These are phyloP conservation scores for Plestiodon gilberti DNA, from an alignment of 2,113 vertebrate species.

Conservation along the genomic window DNA sequence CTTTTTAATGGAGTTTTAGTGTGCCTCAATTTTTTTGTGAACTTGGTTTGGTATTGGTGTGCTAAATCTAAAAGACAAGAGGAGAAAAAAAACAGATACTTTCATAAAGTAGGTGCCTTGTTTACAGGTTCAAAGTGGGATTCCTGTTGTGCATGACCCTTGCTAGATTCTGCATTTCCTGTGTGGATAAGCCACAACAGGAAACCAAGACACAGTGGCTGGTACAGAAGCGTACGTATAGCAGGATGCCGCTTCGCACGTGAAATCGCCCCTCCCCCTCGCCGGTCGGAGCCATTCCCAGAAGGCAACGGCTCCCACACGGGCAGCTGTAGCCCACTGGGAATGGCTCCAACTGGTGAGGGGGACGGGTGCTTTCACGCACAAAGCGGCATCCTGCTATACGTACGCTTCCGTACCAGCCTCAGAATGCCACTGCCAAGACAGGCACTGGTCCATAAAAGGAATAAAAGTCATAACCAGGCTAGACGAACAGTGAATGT, in stretches of 20 bases:
- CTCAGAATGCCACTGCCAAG: too few relatives aligned
- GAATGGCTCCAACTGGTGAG: too few relatives aligned
- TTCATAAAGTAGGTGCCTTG: background rate
- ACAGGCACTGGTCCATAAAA: background rate
- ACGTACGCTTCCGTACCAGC: too few relatives aligned
- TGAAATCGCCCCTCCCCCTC: too few relatives aligned
- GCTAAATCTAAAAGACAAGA: background rate
- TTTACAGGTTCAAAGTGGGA: background rate
- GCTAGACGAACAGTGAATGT: background rate
- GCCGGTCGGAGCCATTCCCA: too few relatives aligned
- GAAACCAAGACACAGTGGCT: too few relatives aligned
- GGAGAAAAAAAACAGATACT: background rate
- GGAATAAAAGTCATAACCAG: background rate
- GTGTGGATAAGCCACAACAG: background rate
- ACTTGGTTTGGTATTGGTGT: background rate
- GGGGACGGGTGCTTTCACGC: too few relatives aligned
- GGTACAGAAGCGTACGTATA: too few relatives aligned
- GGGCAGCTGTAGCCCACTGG: too few relatives aligned
- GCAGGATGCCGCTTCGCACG: too few relatives aligned
- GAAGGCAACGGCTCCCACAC: too few relatives aligned
- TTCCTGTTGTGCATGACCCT: background rate
- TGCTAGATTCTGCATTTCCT: background rate
- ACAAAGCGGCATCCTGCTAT: too few relatives aligned
- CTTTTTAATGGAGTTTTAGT: background rate
- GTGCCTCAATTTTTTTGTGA: background rate